Percentiles rank a stretch among this genome's conserved stretches.
Conservation (phyloP, 2,113 vertebrate species). For the Siniperca chuatsi region DNA sequence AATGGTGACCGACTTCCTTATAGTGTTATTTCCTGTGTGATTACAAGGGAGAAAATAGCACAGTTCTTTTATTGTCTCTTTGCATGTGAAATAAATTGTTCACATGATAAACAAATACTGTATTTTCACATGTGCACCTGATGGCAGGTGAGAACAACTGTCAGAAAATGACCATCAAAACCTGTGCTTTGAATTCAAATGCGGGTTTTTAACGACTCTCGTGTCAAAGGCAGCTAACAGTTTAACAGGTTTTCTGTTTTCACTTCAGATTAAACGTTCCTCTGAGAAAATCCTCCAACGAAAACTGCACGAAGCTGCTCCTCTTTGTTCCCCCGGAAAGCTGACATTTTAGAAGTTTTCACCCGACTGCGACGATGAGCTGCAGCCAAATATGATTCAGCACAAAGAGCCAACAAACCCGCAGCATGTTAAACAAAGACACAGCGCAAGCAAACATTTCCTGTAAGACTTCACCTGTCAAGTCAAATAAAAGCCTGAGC, state of each 20-base stretch:
- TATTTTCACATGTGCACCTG: too few species aligned
- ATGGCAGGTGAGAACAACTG: neutral
- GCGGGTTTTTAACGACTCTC: neutral
- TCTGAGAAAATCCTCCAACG: neutral
- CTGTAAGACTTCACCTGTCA: slow-evolving; percentile 14
- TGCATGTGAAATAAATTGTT: neutral
- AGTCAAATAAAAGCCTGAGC: slow-evolving; percentile 1
- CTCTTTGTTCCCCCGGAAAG: slow-evolving; percentile 7
- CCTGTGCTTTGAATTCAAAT: neutral
- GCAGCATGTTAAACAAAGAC: neutral
- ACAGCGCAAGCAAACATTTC: slow-evolving; percentile 33
- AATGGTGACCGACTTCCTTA: too few species aligned
- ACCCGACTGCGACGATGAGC: neutral
- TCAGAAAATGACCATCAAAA: neutral
- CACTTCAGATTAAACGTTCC: neutral
- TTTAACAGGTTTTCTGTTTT: neutral
- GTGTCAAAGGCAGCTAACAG: neutral
- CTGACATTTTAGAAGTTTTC: slow-evolving; percentile 7
- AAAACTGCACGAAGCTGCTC: neutral
- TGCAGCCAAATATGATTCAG: slow-evolving; percentile 7
- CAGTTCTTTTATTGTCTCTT: neutral
- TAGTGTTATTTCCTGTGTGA: too few species aligned
- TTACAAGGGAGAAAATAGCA: too few species aligned
- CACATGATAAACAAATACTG: neutral
- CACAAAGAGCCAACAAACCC: neutral